Evolutionary conservation across 2,888 invertebrate species (phyloP).

Genomic region (Lymantria monacha): DNA sequence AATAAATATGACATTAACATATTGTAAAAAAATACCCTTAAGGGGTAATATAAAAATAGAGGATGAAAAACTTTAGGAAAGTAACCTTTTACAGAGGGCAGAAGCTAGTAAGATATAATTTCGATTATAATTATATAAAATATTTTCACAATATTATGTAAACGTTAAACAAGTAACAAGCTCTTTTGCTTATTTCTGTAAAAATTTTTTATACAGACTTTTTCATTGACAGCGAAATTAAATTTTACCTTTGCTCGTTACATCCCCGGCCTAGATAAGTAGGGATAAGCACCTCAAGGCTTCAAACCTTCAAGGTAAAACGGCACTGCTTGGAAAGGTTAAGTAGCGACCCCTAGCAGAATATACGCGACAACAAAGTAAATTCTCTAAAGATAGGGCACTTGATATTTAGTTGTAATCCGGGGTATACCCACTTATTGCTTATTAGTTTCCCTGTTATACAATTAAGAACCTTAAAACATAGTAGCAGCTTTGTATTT

Average conservation of each 20-base stretch:
- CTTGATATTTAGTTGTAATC: constrained; percentile 37
- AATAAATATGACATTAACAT: too few relatives aligned
- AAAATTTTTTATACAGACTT: constrained; percentile 2
- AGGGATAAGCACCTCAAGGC: constrained; percentile 21
- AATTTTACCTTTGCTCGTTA: constrained; percentile 19
- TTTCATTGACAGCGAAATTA: constrained; percentile 16
- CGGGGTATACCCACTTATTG: constrained; percentile 20
- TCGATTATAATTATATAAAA: background rate
- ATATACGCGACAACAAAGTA: constrained; percentile 34
- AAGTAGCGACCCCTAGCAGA: constrained; percentile 20
- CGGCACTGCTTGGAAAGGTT: constrained; percentile 26
- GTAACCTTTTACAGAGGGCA: too few relatives aligned
- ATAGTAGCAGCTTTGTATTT: constrained; percentile 6
- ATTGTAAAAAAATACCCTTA: too few relatives aligned
- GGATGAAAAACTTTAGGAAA: too few relatives aligned
- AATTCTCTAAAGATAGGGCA: constrained; percentile 33
- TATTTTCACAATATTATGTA: too few relatives aligned
- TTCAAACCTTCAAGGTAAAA: constrained; percentile 15
- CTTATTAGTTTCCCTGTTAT: constrained; percentile 18
- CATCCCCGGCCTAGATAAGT: constrained; percentile 16
- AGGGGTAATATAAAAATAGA: too few relatives aligned
- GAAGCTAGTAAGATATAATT: background rate
- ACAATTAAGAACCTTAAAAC: constrained; percentile 4
- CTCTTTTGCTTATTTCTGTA: background rate
- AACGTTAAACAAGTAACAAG: background rate